A percentile compares a stretch with the other conserved stretches of the same genome.
These are phyloP conservation scores for Calliphora vicina DNA, from an alignment of 1,140 invertebrate species.

Conservation along the genomic window DNA sequence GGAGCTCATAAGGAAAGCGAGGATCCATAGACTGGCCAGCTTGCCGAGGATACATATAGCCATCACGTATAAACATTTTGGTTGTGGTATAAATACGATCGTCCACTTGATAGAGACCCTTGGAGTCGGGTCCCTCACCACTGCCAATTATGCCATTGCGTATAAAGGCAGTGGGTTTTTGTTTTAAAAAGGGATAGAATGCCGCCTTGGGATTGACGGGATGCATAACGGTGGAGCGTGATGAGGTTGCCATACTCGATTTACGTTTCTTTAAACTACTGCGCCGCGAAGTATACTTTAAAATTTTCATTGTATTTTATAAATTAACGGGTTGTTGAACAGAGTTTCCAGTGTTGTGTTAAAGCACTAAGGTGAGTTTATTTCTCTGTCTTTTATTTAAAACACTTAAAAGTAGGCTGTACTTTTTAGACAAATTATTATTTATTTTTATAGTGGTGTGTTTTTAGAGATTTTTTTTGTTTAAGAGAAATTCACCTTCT, in stretches of 20 bases:
- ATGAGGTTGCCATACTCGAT: slow-evolving; percentile 37
- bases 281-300: slow-evolving; percentile 56
- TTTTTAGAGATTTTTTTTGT: not conserved
- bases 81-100: slow-evolving; percentile 59
- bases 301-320: slow-evolving; percentile 38
- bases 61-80: slow-evolving; percentile 60
- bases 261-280: slow-evolving; percentile 59
- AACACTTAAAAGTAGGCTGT: slow-evolving; percentile 40
- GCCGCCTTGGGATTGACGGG: slow-evolving; percentile 36
- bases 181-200: slow-evolving; percentile 17
- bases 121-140: slow-evolving; percentile 53
- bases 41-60: slow-evolving; percentile 60
- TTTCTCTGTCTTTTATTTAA: not conserved
- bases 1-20: slow-evolving; percentile 55
- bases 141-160: slow-evolving; percentile 58
- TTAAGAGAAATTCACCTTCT: not conserved
- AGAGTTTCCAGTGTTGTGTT: too few species aligned
- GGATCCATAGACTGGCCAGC: slow-evolving; percentile 60
- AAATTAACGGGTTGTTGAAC: too few species aligned
- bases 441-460: not conserved
- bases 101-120: slow-evolving; percentile 57
- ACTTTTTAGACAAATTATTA: not conserved
- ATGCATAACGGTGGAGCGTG: not conserved
- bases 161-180: slow-evolving; percentile 52
- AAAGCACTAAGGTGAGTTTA: not conserved